Evolutionary conservation across 2,888 invertebrate genomes (phyloP), one percentile per base, ranked within the genome.

Genomic region (Chloroclysta siterata): DNA sequence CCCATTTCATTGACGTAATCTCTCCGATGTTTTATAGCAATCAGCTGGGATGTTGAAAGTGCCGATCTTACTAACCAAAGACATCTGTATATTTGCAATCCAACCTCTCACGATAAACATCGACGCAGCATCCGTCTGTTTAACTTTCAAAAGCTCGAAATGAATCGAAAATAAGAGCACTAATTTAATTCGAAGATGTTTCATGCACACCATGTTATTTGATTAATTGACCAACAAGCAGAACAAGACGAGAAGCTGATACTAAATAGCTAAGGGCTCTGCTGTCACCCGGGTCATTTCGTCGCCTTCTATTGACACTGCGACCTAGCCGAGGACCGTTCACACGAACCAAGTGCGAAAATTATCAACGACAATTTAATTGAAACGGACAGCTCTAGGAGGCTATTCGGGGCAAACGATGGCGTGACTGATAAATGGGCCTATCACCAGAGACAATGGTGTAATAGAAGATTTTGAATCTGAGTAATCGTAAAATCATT

Each of bases 1-100:
- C 88, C 84, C 81, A 88, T 86, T 83, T 83, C 84, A 84, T 79
- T 88, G 90, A 89, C 88, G 89, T 85, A 90, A 89, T 81, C 79
- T 78, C 76, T 73, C 63, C 62, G 71, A 71, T 70, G 70, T 82
- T 83, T 82, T 84, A 87, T 83, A 77, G 22, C 44, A 28, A 15
- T 55, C 28, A 53, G 55, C 42, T 63, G 48, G 17, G 60, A 33
- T 57, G 17, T 58, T 42, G 52, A 46, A 60, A 53, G 52, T n/a
- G 4, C 11, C 36, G 36, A 3, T 2, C n/a, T 57, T 55, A 33
- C 60, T 39, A 47, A 39, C 29, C 42, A 39, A 42, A 52, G 22
- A 47, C 52, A 50, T 50, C 36, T 15, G 7, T 44, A 7, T 44
- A 17, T 46, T 2, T 17, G 46, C 15, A 46, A 46, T 46, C 46